Conservation (phyloP, 2,888 invertebrate genomes). For the Anagyrus pseudococci region DNA sequence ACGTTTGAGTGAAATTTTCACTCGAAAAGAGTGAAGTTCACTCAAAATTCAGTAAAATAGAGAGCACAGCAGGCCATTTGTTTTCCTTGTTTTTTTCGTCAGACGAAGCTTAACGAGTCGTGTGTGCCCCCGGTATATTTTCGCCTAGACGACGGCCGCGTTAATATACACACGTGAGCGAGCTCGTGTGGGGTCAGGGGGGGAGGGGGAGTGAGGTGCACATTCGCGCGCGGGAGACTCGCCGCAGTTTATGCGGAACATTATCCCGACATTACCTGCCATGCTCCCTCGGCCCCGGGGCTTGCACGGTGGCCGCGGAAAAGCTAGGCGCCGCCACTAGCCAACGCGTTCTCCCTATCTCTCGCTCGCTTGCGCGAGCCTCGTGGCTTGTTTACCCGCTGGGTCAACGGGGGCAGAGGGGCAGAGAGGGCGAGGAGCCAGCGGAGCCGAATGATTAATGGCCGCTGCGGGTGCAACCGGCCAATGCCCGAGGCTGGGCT, state of each 20-base stretch:
- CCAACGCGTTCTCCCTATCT: too few relatives aligned
- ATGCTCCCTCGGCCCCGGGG: conserved; percentile 13
- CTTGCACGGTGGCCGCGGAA: conserved; percentile 5
- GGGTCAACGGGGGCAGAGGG: not conserved
- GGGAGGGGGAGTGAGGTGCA: too few relatives aligned
- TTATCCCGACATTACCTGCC: conserved; percentile 60
- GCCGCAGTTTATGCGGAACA: conserved; percentile 59
- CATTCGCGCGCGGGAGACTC: too few relatives aligned
- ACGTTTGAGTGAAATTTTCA: too few relatives aligned
- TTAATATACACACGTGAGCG: conserved; percentile 22
- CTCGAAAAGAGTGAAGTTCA: too few relatives aligned
- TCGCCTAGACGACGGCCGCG: conserved; percentile 19
- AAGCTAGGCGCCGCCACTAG: conserved; percentile 17
- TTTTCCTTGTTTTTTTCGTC: conserved; percentile 1
- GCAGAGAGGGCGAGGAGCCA: not conserved
- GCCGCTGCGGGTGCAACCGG: conserved; percentile 1
- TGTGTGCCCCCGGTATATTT: conserved; percentile 28
- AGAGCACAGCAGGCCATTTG: too few relatives aligned
- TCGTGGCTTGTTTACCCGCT: conserved; percentile 13
- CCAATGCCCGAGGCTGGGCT: conserved; percentile 2
- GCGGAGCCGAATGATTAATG: conserved; percentile 37
- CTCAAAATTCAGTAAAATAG: too few relatives aligned
- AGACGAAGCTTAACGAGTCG: conserved; percentile 26
- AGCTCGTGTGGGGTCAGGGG: too few relatives aligned
- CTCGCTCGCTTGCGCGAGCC: not conserved